These are phyloP conservation scores for Mimumesa dahlbomi DNA, from an alignment of 2,888 invertebrate species.

Conservation along the genomic window DNA sequence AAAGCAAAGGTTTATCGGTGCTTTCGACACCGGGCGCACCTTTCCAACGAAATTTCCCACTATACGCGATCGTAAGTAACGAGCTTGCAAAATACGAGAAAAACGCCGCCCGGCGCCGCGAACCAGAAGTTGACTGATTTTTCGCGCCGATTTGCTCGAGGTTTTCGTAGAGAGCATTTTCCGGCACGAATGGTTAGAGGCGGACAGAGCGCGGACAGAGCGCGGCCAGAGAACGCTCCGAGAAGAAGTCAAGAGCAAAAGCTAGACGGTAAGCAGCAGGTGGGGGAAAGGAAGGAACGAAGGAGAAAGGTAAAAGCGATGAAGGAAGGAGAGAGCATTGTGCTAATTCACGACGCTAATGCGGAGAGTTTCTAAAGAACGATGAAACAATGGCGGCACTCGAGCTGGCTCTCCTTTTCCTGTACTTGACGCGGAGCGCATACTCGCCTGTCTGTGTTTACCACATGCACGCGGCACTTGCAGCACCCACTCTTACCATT, in stretches of 20 bases:
- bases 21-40: no score
- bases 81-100: no score
- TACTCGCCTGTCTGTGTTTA: slow-evolving; percentile 2
- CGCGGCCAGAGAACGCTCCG: neutral
- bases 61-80: no score
- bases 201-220: neutral
- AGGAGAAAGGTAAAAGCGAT: slow-evolving; percentile 6
- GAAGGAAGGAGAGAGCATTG: slow-evolving; percentile 46
- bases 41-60: no score
- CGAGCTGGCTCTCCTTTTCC: slow-evolving; percentile 37
- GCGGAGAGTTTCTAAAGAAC: slow-evolving; percentile 69
- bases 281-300: neutral
- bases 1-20: no score
- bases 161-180: no score
- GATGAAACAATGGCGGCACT: slow-evolving; percentile 63
- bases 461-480: no score
- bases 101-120: no score
- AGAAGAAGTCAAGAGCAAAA: slow-evolving; percentile 1
- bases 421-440: slow-evolving; percentile 16
- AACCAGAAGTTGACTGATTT: no score
- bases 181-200: neutral
- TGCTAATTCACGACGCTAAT: slow-evolving; percentile 69
- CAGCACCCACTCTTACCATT: no score
- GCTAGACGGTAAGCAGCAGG: neutral
- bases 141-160: no score